These are phyloP conservation scores for Parnassius orleans DNA, from an alignment of 2,888 invertebrate genomes.

Conservation along the genomic window DNA sequence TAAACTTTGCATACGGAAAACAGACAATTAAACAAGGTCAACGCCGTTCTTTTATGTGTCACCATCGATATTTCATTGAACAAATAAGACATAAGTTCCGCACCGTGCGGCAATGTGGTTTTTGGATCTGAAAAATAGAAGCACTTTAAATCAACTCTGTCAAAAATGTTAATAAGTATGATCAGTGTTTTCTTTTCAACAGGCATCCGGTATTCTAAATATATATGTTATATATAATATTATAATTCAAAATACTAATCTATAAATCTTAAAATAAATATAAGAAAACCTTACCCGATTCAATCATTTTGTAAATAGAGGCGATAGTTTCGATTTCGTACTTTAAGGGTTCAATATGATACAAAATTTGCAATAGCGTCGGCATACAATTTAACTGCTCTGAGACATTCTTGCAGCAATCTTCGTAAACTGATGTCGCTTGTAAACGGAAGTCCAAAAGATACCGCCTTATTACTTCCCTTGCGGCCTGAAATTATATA, in stretches of 20 bases:
- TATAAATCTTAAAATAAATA: not conserved
- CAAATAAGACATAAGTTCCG: conserved; percentile 83
- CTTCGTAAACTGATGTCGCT: conserved; percentile 66
- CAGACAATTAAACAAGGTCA: conserved; percentile 79
- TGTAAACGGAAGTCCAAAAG: conserved; percentile 80
- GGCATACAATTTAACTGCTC: conserved; percentile 60
- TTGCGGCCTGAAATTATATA: conserved; percentile 74
- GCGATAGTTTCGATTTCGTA: conserved; percentile 78
- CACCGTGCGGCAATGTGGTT: conserved; percentile 67
- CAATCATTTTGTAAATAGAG: conserved; percentile 76
- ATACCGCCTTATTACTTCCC: conserved; percentile 82
- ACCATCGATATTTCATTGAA: conserved; percentile 83
- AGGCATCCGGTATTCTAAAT: too few species aligned
- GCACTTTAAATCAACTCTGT: not conserved
- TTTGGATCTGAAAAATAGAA: conserved; percentile 44
- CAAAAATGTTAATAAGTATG: too few species aligned
- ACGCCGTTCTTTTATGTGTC: conserved; percentile 77
- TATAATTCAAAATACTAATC: too few species aligned
- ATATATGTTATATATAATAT: too few species aligned
- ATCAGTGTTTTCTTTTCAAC: too few species aligned
- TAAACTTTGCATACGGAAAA: conserved; percentile 81
- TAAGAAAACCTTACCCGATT: conserved; percentile 49
- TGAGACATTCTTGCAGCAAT: conserved; percentile 41
- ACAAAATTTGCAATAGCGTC: conserved; percentile 62
- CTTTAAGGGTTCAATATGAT: conserved; percentile 71